Conservation (phyloP, 2,113 vertebrate species). For the Phoxinus phoxinus region DNA sequence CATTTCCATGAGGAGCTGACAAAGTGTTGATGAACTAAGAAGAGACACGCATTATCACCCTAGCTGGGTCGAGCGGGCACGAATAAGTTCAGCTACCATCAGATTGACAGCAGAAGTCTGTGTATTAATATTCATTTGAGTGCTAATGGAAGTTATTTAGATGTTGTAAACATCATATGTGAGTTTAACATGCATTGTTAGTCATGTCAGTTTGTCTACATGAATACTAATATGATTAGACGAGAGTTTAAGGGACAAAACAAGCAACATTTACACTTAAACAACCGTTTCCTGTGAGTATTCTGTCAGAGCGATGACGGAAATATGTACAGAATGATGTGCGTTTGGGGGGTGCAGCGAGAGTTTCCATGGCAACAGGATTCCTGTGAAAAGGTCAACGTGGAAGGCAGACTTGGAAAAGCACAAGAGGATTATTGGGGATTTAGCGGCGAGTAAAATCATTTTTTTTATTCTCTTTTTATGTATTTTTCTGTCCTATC, state of each 20-base stretch:
- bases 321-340: constrained; percentile 59
- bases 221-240: constrained; percentile 6
- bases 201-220: background rate
- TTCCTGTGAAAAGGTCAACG: constrained; percentile 79
- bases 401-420: constrained; percentile 75
- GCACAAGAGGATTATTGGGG: constrained; percentile 75
- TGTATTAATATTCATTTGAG: constrained; percentile 23
- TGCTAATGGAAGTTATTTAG: background rate
- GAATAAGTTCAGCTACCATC: constrained; percentile 14
- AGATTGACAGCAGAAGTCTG: constrained; percentile 33
- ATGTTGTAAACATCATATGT: background rate
- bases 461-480: constrained; percentile 72
- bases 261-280: background rate
- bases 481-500: constrained; percentile 67
- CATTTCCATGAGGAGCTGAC: constrained; percentile 19
- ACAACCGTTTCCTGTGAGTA: constrained; percentile 51
- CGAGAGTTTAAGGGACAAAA: constrained; percentile 14
- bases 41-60: background rate
- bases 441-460: constrained; percentile 67
- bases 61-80: background rate
- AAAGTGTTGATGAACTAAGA: constrained; percentile 16
- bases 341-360: constrained; percentile 43
- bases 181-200: background rate
- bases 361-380: constrained; percentile 81
- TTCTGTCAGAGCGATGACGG: constrained; percentile 61